Base-by-base conservation (phyloP, 2,113 vertebrate species). In the Erythrocercus mccallii region DNA sequence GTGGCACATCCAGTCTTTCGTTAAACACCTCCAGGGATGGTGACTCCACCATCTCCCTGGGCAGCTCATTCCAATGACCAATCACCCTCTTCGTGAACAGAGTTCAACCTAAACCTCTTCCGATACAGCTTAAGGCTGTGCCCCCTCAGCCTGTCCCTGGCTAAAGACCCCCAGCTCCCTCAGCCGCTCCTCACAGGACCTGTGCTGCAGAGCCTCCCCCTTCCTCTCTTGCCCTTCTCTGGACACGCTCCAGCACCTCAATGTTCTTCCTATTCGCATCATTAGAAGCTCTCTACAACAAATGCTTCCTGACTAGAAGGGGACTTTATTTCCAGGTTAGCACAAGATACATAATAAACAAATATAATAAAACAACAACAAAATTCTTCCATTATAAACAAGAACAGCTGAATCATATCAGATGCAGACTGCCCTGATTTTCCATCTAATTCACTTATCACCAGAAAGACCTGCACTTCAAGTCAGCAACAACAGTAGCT, bases 201-300 rank as follows among this genome's bases (percentile, higher is more conserved):
- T 13, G 18, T 2, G 9, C 9, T 54, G n/a, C 30, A 31, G 40
- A 54, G 15, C 40, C 25, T 31, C 22, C 30, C 22, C 7, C 38
- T 18, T 9, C 11, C 6, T 11, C 24, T 8, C 0, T 40, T 30
- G 20, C 14, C 61, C 30, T 48, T 31, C 40, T 27, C 47, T 56
- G 56, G 48, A 62, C 15, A 31, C 10, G 0, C 38, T 31, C 40
- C 25, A 61, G 25, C 17, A 13, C 30, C 35, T 35, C 79, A 54
- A 0, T 33, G 3, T 6, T 22, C 47, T 40, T 48, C n/a, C 25
- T 16, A 20, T 54, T 48, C 18, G 15, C 47, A 54, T 27, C 2
- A 2, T 9, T 15, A 30, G 7, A 58, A 58, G 30, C 53, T 7
- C 5, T 9, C 23, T 68, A 2, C 7, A 54, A 6, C 5, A 23